A percentile compares a stretch with the other conserved stretches of the same genome.
Evolutionary conservation across 2,888 invertebrate genomes (phyloP).

Genomic region (Limnephilus auricula): DNA sequence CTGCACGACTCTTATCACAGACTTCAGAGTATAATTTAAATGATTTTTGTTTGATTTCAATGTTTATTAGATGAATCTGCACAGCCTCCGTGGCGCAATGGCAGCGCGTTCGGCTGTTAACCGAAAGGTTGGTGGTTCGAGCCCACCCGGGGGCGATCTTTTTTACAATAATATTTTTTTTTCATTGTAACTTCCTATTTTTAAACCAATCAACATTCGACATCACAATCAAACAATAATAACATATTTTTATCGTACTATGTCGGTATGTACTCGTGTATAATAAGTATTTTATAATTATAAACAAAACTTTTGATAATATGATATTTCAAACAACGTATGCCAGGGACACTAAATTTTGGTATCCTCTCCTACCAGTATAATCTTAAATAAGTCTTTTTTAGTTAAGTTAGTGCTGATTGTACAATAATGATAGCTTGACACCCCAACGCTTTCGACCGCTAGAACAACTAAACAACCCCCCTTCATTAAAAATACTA

Average conservation of each 20-base stretch:
- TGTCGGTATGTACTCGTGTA: background rate
- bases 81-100: conserved; percentile 45
- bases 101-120: conserved; percentile 98
- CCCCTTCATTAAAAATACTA: too few species aligned
- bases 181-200: background rate
- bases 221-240: background rate
- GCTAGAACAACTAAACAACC: too few species aligned
- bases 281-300: background rate
- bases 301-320: background rate
- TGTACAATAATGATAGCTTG: too few species aligned
- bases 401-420: too few species aligned
- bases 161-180: background rate
- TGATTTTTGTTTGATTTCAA: background rate
- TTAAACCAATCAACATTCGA: too few species aligned
- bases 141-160: conserved; percentile 93
- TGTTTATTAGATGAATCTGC: background rate
- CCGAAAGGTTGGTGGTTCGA: conserved; percentile 99
- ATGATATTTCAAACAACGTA: background rate
- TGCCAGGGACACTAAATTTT: background rate
- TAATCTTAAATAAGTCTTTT: too few species aligned
- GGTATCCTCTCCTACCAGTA: background rate
- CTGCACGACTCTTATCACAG: conserved; percentile 21
- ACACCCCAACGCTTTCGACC: too few species aligned
- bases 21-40: background rate
- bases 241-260: background rate